Evolutionary conservation across 2,113 vertebrate genomes (phyloP).

Genomic region (Chaetops frenatus): DNA sequence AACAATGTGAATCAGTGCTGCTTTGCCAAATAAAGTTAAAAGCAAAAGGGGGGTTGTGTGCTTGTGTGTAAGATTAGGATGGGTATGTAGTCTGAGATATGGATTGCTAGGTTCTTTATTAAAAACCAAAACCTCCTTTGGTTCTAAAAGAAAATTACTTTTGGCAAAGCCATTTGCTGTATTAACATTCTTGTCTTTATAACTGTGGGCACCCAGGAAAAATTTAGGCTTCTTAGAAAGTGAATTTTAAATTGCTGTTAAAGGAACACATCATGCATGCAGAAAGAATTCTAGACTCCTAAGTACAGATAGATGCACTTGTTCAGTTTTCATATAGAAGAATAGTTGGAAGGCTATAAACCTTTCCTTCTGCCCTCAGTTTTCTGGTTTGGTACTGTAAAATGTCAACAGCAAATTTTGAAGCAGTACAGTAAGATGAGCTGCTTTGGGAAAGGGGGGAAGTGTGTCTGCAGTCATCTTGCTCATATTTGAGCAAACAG

Average conservation of each 20-base stretch:
- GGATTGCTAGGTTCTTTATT: neutral
- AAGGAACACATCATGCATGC: neutral
- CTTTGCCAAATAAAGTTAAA: conserved; percentile 89
- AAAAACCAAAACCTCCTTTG: neutral
- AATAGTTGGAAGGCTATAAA: neutral
- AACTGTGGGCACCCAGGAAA: neutral
- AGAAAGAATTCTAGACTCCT: neutral
- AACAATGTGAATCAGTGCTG: conserved; percentile 77
- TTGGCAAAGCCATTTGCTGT: neutral
- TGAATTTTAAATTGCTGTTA: neutral
- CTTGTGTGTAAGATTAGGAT: neutral
- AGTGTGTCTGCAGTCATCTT: neutral
- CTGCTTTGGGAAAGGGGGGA: neutral
- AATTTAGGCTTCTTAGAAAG: neutral
- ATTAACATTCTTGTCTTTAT: neutral
- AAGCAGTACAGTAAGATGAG: neutral
- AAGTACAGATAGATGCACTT: neutral
- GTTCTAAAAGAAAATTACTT: neutral
- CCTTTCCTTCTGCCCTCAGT: neutral
- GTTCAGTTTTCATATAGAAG: neutral
- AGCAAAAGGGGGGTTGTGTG: conserved; percentile 65
- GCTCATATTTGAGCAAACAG: neutral
- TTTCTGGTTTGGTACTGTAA: neutral
- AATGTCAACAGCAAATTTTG: neutral
- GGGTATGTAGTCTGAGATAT: neutral